phyloP scores from a whole-genome alignment of 2,113 vertebrate genomes.

The Phylloscopus whistleri region DNA sequence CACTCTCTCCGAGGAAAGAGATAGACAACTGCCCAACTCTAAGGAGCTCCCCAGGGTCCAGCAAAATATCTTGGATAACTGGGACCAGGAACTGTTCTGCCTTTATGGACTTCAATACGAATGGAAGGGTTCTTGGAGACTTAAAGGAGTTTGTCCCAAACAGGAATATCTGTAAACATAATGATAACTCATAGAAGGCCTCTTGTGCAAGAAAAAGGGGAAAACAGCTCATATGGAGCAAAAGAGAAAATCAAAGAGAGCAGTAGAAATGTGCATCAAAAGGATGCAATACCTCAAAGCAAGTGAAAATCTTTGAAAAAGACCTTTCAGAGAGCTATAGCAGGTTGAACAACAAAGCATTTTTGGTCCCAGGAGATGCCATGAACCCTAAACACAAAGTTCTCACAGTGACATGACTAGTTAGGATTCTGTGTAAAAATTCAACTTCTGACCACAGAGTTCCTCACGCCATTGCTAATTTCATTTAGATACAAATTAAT shows the following conservation, averaged over 20 bases:
- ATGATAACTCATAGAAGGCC: not conserved
- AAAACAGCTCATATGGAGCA: not conserved
- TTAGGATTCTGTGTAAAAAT: not conserved
- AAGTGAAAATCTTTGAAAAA: not conserved
- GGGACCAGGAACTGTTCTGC: not conserved
- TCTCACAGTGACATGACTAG: not conserved
- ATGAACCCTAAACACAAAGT: not conserved
- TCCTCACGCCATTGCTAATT: not conserved
- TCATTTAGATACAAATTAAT: not conserved
- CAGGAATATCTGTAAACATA: not conserved
- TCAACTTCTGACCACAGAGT: not conserved
- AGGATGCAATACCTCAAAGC: not conserved
- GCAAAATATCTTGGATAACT: not conserved
- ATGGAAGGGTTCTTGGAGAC: not conserved
- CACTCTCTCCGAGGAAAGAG: not conserved
- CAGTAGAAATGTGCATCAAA: not conserved
- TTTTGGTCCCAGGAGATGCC: not conserved
- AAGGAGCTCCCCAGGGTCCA: not conserved
- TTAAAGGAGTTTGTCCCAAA: not conserved
- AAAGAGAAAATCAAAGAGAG: not conserved
- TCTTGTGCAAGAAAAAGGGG: not conserved
- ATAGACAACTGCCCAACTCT: not conserved
- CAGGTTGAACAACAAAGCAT: not conserved
- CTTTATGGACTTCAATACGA: not conserved
- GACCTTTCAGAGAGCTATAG: not conserved